A percentile compares a stretch with the other conserved stretches of the same genome.
Conservation (phyloP, 2,797 vertebrate genomes). For the Gorsachius magnificus region DNA sequence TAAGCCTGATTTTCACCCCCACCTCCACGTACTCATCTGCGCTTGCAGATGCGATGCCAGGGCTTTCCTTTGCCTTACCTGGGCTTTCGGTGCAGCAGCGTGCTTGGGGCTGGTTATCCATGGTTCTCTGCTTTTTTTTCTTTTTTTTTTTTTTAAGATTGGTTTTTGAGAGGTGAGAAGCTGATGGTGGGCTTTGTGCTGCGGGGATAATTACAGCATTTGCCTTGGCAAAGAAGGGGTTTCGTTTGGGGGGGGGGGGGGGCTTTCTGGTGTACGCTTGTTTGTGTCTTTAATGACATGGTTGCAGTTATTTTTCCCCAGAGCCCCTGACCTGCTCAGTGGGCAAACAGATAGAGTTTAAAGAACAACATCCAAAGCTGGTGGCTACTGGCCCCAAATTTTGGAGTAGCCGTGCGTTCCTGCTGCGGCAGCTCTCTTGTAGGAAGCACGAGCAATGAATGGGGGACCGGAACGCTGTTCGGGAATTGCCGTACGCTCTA, state of each 20-base stretch:
- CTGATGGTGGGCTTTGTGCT: background rate
- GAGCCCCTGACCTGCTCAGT: background rate
- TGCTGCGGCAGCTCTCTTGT: background rate
- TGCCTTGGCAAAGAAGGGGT: background rate
- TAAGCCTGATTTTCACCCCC: background rate
- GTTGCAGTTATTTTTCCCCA: background rate
- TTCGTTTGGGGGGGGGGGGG: background rate
- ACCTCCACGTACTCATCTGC: background rate
- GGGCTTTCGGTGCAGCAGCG: rapidly evolving
- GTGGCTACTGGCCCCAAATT: background rate
- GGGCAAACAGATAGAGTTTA: background rate
- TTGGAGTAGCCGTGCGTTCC: background rate
- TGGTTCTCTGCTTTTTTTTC: too few species aligned
- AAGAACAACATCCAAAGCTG: background rate
- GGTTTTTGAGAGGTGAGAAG: background rate
- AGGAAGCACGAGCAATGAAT: background rate
- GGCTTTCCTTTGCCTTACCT: background rate
- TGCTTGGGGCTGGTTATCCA: background rate
- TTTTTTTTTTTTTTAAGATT: too few species aligned
- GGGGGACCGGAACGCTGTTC: background rate
- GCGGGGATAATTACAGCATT: background rate
- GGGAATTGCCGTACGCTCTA: background rate
- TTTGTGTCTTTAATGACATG: background rate
- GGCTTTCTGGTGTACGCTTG: background rate
- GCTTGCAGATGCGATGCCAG: background rate